Evolutionary conservation across 1,140 invertebrate species (phyloP).

Genomic region (Oryctes rhinoceros): DNA sequence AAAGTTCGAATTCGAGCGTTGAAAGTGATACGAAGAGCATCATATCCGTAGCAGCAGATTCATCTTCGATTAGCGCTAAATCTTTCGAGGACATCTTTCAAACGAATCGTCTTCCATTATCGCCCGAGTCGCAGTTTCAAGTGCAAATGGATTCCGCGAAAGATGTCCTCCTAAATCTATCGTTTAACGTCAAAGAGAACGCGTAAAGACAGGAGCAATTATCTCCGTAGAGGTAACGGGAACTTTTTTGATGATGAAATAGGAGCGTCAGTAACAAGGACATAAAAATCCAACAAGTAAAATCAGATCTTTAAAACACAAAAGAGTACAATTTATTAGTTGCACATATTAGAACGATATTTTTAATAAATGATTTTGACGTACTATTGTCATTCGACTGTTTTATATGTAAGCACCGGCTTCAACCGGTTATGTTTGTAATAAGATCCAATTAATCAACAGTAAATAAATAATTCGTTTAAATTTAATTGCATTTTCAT

Average conservation of each 20-base stretch:
- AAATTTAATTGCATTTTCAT: slow-evolving; percentile 36
- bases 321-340: slow-evolving; percentile 53
- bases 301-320: slow-evolving; percentile 20
- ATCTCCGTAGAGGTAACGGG: no score
- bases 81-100: slow-evolving; percentile 54
- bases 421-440: slow-evolving; percentile 35
- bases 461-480: slow-evolving; percentile 42
- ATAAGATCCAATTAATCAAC: slow-evolving; percentile 37
- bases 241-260: not conserved
- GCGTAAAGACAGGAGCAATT: slow-evolving; percentile 46
- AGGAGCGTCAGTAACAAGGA: not conserved
- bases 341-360: slow-evolving; percentile 55
- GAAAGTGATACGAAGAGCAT: slow-evolving; percentile 59
- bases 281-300: not conserved
- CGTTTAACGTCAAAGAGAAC: slow-evolving; percentile 54
- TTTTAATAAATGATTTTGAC: slow-evolving; percentile 48
- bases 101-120: slow-evolving; percentile 46
- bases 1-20: slow-evolving; percentile 58
- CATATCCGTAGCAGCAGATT: slow-evolving; percentile 41
- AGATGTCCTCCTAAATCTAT: slow-evolving; percentile 58
- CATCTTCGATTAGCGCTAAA: slow-evolving; percentile 47
- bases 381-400: slow-evolving; percentile 30
- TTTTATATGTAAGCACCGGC: slow-evolving; percentile 41
- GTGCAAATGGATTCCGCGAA: slow-evolving; percentile 55
- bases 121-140: slow-evolving; percentile 51